Evolutionary conservation across 2,888 invertebrate species (phyloP).

Genomic region (Ischnus inquisitorius): DNA sequence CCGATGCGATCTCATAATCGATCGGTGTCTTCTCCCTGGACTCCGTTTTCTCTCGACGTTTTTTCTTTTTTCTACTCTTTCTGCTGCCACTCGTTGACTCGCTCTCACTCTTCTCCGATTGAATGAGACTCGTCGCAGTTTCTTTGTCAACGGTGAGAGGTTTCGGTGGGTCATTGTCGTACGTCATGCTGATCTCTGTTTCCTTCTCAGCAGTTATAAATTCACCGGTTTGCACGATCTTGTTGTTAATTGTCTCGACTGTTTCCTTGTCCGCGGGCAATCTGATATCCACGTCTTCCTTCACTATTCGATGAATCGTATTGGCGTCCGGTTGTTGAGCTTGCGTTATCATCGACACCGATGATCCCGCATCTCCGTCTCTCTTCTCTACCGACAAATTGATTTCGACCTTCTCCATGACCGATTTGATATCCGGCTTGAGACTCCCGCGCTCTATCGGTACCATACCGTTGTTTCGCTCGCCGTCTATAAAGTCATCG

Average conservation of each 20-base stretch:
- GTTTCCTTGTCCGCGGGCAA: constrained; percentile 78
- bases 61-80: constrained; percentile 78
- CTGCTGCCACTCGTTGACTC: constrained; percentile 69
- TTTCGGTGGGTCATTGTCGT: constrained; percentile 44
- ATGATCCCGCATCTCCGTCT: constrained; percentile 74
- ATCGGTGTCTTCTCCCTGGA: constrained; percentile 66
- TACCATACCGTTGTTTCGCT: constrained; percentile 6
- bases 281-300: constrained; percentile 80
- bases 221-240: constrained; percentile 78
- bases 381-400: constrained; percentile 79
- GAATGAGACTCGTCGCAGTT: constrained; percentile 72
- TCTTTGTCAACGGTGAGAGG: constrained; percentile 76
- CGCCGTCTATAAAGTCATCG: constrained; percentile 41
- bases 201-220: constrained; percentile 74
- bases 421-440: constrained; percentile 61
- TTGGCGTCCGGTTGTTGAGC: constrained; percentile 75
- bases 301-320: constrained; percentile 74
- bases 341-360: constrained; percentile 79
- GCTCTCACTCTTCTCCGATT: constrained; percentile 74
- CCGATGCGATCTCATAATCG: constrained; percentile 70
- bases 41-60: constrained; percentile 74
- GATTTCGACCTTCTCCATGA: constrained; percentile 81
- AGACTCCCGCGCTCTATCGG: constrained; percentile 16
- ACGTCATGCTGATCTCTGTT: constrained; percentile 70
- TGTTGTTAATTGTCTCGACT: constrained; percentile 74